These are phyloP conservation scores for Micropoecilia bifurca DNA, from an alignment of 2,797 vertebrate genomes.

Conservation along the genomic window DNA sequence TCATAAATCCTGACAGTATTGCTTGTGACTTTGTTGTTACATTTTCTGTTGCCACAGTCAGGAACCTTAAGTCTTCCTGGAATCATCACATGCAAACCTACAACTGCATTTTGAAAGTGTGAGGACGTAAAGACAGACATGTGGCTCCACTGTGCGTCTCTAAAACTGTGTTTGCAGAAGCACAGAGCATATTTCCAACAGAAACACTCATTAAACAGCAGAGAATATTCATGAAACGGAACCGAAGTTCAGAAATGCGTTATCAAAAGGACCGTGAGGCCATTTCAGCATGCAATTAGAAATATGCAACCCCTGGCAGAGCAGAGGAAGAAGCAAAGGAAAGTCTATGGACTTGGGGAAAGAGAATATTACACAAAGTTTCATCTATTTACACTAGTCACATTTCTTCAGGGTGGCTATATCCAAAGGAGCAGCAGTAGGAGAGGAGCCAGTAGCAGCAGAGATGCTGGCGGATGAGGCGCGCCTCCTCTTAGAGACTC, in stretches of 20 bases:
- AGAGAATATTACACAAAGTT: constrained; percentile 59
- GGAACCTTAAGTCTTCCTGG: constrained; percentile 18
- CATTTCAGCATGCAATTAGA: constrained; percentile 70
- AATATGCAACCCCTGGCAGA: constrained; percentile 53
- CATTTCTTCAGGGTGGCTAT: constrained; percentile 42
- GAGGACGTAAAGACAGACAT: constrained; percentile 27
- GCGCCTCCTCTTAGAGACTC: constrained; percentile 84
- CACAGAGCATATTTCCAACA: constrained; percentile 36
- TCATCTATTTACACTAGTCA: constrained; percentile 58
- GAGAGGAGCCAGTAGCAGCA: constrained; percentile 52
- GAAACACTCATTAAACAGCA: constrained; percentile 54
- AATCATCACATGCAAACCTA: constrained; percentile 26
- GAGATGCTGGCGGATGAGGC: constrained; percentile 16
- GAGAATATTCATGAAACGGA: constrained; percentile 62
- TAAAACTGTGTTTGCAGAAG: constrained; percentile 36
- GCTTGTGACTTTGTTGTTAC: neutral
- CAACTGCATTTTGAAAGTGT: constrained; percentile 7
- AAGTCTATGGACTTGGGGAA: constrained; percentile 48
- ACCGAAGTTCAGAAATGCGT: constrained; percentile 56
- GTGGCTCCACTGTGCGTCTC: constrained; percentile 29
- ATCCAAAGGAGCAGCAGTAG: constrained; percentile 63
- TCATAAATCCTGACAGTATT: neutral
- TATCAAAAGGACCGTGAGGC: constrained; percentile 63
- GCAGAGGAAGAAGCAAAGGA: constrained; percentile 46
- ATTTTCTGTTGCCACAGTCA: constrained; percentile 18